A percentile compares a stretch with the other conserved stretches of the same genome.
phyloP scores from a whole-genome alignment of 1,140 invertebrate species.

The Halesus radiatus region DNA sequence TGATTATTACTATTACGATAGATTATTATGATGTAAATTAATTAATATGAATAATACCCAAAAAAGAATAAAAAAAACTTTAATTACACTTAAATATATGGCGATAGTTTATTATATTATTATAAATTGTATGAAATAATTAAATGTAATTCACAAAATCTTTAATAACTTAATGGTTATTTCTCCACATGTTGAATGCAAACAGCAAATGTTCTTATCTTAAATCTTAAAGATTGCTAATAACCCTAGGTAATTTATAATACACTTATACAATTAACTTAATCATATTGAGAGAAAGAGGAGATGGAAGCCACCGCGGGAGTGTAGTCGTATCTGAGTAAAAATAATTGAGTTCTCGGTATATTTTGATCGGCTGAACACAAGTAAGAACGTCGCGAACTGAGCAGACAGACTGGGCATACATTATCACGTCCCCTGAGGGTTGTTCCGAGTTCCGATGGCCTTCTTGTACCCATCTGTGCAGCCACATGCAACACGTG shows the following conservation, averaged over 20 bases:
- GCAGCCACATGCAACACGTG: neutral
- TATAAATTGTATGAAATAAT: constrained; percentile 56
- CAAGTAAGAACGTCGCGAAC: too few relatives aligned
- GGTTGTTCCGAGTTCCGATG: neutral
- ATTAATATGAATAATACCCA: constrained; percentile 56
- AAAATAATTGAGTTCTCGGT: neutral
- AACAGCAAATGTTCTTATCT: constrained; percentile 57
- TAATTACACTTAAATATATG: constrained; percentile 58
- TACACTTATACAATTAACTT: constrained; percentile 54
- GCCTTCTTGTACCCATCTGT: neutral
- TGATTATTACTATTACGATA: constrained; percentile 58
- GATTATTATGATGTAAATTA: constrained; percentile 57
- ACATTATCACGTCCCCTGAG: too few relatives aligned
- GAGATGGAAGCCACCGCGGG: constrained; percentile 34
- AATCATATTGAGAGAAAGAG: constrained; percentile 50
- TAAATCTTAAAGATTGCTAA: constrained; percentile 57
- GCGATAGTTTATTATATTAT: constrained; percentile 58
- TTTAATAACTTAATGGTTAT: constrained; percentile 55
- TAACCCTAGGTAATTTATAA: constrained; percentile 56
- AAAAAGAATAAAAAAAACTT: constrained; percentile 55
- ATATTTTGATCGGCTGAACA: neutral
- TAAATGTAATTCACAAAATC: constrained; percentile 58
- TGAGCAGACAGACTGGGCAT: too few relatives aligned
- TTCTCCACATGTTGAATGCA: constrained; percentile 57
- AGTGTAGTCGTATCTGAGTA: constrained; percentile 16